Percentiles rank a stretch among this genome's conserved stretches.
These are phyloP conservation scores for Propsilocerus akamusi DNA, from an alignment of 1,140 invertebrate genomes.

Conservation along the genomic window DNA sequence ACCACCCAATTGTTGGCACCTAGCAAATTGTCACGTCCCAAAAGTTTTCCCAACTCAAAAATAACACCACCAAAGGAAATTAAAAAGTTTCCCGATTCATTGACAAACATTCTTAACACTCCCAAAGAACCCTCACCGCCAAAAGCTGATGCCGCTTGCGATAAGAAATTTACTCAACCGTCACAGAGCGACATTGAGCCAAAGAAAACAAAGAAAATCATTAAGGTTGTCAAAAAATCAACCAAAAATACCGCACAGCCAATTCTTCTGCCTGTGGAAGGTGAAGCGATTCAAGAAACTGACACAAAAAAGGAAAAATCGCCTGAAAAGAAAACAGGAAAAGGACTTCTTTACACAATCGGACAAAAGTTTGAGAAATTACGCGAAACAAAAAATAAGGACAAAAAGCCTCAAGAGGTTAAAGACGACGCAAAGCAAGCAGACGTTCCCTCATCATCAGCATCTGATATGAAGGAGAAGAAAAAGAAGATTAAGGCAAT, in stretches of 20 bases:
- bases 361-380: slow-evolving; percentile 48
- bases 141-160: slow-evolving; percentile 3
- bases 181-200: slow-evolving; percentile 17
- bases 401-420: slow-evolving; percentile 12
- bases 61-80: slow-evolving; percentile 20
- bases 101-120: slow-evolving; percentile 5
- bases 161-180: background rate
- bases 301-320: slow-evolving; percentile 17
- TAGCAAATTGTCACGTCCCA: slow-evolving; percentile 19
- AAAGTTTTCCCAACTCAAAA: slow-evolving; percentile 31
- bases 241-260: slow-evolving; percentile 15
- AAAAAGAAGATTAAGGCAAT: slow-evolving; percentile 13
- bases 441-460: background rate
- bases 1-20: no score
- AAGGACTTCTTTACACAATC: slow-evolving; percentile 27
- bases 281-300: slow-evolving; percentile 12
- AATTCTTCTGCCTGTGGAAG: slow-evolving; percentile 14
- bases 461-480: slow-evolving; percentile 8
- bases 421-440: background rate
- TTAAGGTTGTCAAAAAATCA: slow-evolving; percentile 6
- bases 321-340: slow-evolving; percentile 21
- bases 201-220: slow-evolving; percentile 12
- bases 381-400: slow-evolving; percentile 22
- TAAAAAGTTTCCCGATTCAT: slow-evolving; percentile 9
- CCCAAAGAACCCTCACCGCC: slow-evolving; percentile 13